Conservation (phyloP, 2,888 invertebrate genomes). For the Nemurella pictetii region DNA sequence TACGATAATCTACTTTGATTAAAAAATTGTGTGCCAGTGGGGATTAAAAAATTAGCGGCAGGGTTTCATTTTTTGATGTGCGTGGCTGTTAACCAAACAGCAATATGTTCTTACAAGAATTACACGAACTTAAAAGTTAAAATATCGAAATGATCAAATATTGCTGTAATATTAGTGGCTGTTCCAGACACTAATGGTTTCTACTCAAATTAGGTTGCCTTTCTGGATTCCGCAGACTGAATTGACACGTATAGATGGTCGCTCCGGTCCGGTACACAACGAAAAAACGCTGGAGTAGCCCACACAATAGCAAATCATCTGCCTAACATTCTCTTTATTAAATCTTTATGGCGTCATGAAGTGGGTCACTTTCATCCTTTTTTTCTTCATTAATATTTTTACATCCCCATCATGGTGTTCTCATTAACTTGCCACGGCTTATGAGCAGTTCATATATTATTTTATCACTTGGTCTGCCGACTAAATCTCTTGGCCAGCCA, state of each 20-base stretch:
- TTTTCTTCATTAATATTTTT: not conserved
- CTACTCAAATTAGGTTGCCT: no score
- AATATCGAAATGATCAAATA: no score
- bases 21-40: not conserved
- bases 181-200: no score
- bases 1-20: constrained; percentile 1
- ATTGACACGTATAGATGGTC: no score
- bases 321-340: not conserved
- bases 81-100: no score
- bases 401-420: not conserved
- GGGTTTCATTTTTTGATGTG: not conserved
- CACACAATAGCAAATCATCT: no score
- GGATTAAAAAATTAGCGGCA: not conserved
- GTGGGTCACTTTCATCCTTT: not conserved
- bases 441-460: not conserved
- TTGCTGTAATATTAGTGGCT: no score
- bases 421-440: not conserved
- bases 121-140: no score
- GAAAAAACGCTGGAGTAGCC: no score
- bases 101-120: no score
- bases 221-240: no score
- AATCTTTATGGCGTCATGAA: not conserved
- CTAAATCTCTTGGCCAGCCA: not conserved
- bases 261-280: no score
- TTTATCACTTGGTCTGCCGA: not conserved